phyloP scores from a whole-genome alignment of 2,797 vertebrate species.

The Yasuhikotakia modesta region DNA sequence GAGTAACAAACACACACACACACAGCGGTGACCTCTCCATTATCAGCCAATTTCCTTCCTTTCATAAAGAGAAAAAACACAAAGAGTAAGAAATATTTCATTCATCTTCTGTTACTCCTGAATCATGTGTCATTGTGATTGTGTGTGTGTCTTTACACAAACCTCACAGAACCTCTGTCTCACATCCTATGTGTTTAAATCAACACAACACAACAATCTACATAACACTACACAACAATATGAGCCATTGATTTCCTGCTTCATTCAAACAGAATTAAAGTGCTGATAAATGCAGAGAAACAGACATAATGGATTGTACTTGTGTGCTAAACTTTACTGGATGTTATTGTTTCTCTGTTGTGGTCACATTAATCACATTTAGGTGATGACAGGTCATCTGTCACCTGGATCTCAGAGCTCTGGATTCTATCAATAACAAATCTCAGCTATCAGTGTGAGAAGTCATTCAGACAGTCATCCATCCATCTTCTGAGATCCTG shows the following conservation, averaged over 20 bases:
- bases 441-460: slow-evolving; percentile 48
- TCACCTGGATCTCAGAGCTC: slow-evolving; percentile 59
- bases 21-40: slow-evolving; percentile 16
- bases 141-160: slow-evolving; percentile 61
- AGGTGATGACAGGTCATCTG: slow-evolving; percentile 66
- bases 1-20: background rate
- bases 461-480: slow-evolving; percentile 23
- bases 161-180: too few species aligned
- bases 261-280: slow-evolving; percentile 83
- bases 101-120: slow-evolving; percentile 37
- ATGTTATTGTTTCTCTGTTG: slow-evolving; percentile 74
- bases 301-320: slow-evolving; percentile 79
- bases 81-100: slow-evolving; percentile 5
- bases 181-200: too few species aligned
- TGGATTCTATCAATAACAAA: slow-evolving; percentile 48
- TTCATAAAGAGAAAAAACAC: slow-evolving; percentile 15
- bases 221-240: too few species aligned
- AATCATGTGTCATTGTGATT: slow-evolving; percentile 58
- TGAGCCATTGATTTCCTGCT: slow-evolving; percentile 82
- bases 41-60: slow-evolving; percentile 16
- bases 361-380: slow-evolving; percentile 75
- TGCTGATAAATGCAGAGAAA: slow-evolving; percentile 80
- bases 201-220: too few species aligned
- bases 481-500: slow-evolving; percentile 36
- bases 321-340: slow-evolving; percentile 77